Evolutionary conservation across 2,888 invertebrate genomes (phyloP).

Genomic region (Polydrusus cervinus): DNA sequence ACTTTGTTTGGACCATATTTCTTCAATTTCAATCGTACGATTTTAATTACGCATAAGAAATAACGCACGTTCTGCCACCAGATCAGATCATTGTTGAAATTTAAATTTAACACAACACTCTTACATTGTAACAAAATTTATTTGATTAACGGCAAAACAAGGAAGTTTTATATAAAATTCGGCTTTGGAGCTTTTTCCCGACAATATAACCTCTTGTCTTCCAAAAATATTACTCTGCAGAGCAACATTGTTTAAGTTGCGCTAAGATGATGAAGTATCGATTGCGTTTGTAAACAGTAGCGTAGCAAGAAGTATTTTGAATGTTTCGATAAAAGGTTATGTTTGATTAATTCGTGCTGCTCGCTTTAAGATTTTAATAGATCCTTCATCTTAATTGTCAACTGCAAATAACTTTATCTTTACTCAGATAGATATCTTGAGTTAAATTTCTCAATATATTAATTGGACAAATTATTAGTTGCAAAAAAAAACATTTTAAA

Average conservation of each 20-base stretch:
- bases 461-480: no score
- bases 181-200: slow-evolving; percentile 11
- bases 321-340: slow-evolving; percentile 1
- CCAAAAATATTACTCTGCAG: slow-evolving; percentile 33
- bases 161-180: slow-evolving; percentile 1
- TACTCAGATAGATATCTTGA: background rate
- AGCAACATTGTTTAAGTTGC: slow-evolving; percentile 33
- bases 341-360: background rate
- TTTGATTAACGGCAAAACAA: background rate
- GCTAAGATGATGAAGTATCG: slow-evolving; percentile 29
- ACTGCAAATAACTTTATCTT: background rate
- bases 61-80: no score
- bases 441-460: background rate
- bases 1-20: no score
- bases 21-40: no score
- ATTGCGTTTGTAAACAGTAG: slow-evolving; percentile 40
- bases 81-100: background rate
- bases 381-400: background rate
- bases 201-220: slow-evolving; percentile 25
- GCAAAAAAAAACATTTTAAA: no score
- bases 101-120: no score
- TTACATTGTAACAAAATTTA: background rate
- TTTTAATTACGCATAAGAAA: no score
- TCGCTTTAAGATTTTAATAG: slow-evolving; percentile 12
- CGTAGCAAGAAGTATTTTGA: slow-evolving; percentile 25